These are phyloP conservation scores for Cydia fagiglandana DNA, from an alignment of 1,140 invertebrate species.

Conservation along the genomic window DNA sequence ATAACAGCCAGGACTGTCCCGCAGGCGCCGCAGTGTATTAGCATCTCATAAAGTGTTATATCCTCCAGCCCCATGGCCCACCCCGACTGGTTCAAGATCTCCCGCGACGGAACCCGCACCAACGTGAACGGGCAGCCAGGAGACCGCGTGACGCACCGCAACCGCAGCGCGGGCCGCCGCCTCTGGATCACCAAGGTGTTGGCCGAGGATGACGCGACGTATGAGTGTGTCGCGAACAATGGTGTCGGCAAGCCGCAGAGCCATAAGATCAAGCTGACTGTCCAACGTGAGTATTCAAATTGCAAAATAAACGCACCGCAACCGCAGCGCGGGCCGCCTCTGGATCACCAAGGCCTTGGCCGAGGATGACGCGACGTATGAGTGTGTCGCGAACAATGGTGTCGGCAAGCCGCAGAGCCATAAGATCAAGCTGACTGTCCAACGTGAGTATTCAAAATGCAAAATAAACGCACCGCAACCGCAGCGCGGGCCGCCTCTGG, in stretches of 20 bases:
- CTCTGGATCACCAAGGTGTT: constrained; percentile 38
- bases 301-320: constrained; percentile 50
- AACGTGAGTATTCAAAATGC: background rate
- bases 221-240: background rate
- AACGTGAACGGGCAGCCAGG: constrained; percentile 49
- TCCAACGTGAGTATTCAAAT: background rate
- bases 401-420: constrained; percentile 30
- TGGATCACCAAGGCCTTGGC: background rate
- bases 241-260: background rate
- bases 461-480: constrained; percentile 55
- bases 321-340: constrained; percentile 61
- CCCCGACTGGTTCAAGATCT: constrained; percentile 64
- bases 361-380: background rate
- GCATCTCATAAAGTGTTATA: background rate
- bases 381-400: background rate
- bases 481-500: constrained; percentile 54
- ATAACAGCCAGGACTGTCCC: too few relatives aligned
- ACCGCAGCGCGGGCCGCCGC: constrained; percentile 60
- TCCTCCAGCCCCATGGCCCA: constrained; percentile 55
- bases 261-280: background rate
- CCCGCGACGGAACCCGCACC: constrained; percentile 31
- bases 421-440: constrained; percentile 27
- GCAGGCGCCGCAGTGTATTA: too few relatives aligned
- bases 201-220: background rate
- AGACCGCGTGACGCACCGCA: constrained; percentile 62